Evolutionary conservation across 2,113 vertebrate genomes (phyloP).

Genomic region (Sitta europaea): DNA sequence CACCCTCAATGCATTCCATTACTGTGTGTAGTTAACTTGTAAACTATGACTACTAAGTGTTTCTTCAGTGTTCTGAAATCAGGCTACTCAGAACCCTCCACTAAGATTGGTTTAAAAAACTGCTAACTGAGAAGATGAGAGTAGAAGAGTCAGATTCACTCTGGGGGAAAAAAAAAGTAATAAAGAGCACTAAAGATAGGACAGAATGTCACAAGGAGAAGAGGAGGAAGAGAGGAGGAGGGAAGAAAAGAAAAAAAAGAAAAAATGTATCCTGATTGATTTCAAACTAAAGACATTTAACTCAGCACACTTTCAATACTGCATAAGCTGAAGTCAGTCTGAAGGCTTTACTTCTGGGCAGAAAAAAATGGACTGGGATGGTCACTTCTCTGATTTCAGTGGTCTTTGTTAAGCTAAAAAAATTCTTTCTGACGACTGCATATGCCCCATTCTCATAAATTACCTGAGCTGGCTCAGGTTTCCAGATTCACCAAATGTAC

Average conservation of each 20-base stretch:
- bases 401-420: background rate
- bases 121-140: background rate
- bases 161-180: fast-evolving
- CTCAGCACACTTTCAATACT: background rate
- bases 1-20: background rate
- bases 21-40: background rate
- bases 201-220: background rate
- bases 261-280: background rate
- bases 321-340: background rate
- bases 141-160: background rate
- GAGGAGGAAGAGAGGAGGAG: no score
- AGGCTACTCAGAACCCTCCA: background rate
- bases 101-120: fast-evolving
- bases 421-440: background rate
- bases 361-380: background rate
- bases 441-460: background rate
- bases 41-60: background rate
- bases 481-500: background rate
- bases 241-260: background rate
- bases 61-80: background rate
- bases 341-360: background rate
- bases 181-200: background rate
- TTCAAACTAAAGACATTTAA: background rate
- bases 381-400: background rate
- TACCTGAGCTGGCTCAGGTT: background rate